Evolutionary conservation across 2,888 invertebrate species (phyloP).

Genomic region (Entomobrya multifasciata): DNA sequence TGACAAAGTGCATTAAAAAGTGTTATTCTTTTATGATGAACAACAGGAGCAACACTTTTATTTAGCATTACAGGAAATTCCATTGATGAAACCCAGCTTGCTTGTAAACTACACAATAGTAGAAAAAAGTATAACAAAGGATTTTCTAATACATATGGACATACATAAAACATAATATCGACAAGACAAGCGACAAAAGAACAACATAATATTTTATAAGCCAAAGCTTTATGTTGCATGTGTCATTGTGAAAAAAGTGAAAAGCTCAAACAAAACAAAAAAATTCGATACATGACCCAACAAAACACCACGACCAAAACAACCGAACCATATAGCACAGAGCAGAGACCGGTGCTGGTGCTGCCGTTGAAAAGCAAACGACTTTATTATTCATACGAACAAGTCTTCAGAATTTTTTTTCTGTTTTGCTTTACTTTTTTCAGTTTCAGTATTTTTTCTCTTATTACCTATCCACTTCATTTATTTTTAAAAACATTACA

Average conservation of each 20-base stretch:
- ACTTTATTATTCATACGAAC: too few species aligned
- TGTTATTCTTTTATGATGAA: too few species aligned
- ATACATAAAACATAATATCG: not conserved
- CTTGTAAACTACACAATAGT: not conserved
- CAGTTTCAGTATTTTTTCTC: too few species aligned
- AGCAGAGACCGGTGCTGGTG: too few species aligned
- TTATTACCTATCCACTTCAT: too few species aligned
- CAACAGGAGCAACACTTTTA: not conserved
- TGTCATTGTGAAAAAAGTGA: not conserved
- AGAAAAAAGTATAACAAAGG: not conserved
- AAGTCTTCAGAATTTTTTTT: too few species aligned
- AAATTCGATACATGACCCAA: not conserved
- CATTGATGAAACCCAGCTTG: slow-evolving; percentile 6
- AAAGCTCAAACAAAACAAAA: not conserved
- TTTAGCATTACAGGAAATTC: not conserved
- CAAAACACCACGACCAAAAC: not conserved
- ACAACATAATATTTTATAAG: too few species aligned
- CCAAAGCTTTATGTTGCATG: not conserved
- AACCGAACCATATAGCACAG: not conserved
- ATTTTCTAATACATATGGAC: too few species aligned
- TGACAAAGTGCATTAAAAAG: slow-evolving; percentile 31
- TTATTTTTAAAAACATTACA: too few species aligned
- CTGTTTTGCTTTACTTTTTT: too few species aligned
- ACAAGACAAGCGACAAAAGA: too few species aligned
- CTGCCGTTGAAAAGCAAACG: too few species aligned